Conservation (phyloP, 2,797 vertebrate genomes). For the Urophycis tenuis region DNA sequence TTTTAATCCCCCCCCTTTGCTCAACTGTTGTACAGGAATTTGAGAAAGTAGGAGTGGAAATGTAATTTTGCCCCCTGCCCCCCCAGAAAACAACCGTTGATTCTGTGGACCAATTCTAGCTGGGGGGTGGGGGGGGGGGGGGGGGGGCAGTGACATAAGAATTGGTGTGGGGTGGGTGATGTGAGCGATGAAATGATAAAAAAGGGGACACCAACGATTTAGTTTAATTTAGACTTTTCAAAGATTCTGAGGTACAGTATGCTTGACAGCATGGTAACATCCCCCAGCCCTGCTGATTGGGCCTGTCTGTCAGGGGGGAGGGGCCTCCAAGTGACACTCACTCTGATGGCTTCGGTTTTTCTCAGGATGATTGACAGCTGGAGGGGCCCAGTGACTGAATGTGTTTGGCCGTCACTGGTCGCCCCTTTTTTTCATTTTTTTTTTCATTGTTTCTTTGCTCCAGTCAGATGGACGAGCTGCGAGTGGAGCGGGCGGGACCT, state of each 20-base stretch:
- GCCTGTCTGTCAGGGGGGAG: background rate
- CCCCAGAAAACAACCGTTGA: constrained; percentile 49
- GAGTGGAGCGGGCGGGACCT: constrained; percentile 51
- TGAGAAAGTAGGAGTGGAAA: constrained; percentile 30
- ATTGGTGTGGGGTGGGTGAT: constrained; percentile 13
- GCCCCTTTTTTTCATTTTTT: constrained; percentile 36
- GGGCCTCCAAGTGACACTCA: constrained; percentile 29
- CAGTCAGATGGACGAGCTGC: constrained; percentile 57
- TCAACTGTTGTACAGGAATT: constrained; percentile 59
- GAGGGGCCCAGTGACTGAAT: constrained; percentile 72
- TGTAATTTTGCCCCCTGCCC: constrained; percentile 30
- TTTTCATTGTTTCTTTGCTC: constrained; percentile 18
- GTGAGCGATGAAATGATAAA: constrained; percentile 21
- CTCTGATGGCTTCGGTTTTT: constrained; percentile 82
- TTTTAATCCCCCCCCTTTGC: constrained; percentile 42
- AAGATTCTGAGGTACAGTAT: constrained; percentile 54
- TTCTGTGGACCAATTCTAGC: constrained; percentile 72
- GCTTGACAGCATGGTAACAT: constrained; percentile 50
- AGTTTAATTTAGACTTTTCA: constrained; percentile 63
- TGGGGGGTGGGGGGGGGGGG: constrained; percentile 28
- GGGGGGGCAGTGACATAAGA: too few species aligned
- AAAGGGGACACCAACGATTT: constrained; percentile 48
- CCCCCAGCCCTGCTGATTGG: background rate
- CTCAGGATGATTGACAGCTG: constrained; percentile 67
- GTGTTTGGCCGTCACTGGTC: constrained; percentile 71